phyloP scores from a whole-genome alignment of 2,113 vertebrate genomes.

The Elaphurus davidianus region DNA sequence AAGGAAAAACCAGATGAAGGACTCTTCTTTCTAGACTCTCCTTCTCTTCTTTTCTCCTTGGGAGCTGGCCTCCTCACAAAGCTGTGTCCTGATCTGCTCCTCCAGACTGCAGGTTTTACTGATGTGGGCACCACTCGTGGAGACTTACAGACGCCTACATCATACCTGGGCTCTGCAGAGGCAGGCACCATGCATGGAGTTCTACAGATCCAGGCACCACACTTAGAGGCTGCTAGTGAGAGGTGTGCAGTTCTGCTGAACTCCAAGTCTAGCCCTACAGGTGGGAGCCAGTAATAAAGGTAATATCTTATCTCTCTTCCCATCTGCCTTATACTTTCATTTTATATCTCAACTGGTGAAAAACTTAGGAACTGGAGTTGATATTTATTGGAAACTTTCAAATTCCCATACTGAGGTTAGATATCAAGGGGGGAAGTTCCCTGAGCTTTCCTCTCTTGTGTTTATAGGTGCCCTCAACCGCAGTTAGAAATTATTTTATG shows the following conservation, averaged over 20 bases:
- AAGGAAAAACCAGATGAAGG: neutral
- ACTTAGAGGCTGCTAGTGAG: neutral
- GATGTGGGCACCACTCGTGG: neutral
- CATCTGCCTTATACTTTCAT: neutral
- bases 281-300: neutral
- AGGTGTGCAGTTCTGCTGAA: neutral
- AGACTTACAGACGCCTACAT: neutral
- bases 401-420: neutral
- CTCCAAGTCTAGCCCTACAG: neutral
- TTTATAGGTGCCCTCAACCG: neutral
- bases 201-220: neutral
- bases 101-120: neutral
- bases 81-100: neutral
- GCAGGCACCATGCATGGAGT: neutral
- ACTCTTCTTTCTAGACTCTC: neutral
- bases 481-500: neutral
- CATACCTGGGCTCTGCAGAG: neutral
- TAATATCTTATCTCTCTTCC: neutral
- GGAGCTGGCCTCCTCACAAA: neutral
- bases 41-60: neutral
- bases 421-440: neutral
- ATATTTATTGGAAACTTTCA: neutral
- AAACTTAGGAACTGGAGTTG: neutral
- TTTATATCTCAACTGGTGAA: neutral
- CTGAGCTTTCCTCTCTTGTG: neutral